Evolutionary conservation across 2,888 invertebrate genomes (phyloP).

Genomic region (Clanis bilineata): DNA sequence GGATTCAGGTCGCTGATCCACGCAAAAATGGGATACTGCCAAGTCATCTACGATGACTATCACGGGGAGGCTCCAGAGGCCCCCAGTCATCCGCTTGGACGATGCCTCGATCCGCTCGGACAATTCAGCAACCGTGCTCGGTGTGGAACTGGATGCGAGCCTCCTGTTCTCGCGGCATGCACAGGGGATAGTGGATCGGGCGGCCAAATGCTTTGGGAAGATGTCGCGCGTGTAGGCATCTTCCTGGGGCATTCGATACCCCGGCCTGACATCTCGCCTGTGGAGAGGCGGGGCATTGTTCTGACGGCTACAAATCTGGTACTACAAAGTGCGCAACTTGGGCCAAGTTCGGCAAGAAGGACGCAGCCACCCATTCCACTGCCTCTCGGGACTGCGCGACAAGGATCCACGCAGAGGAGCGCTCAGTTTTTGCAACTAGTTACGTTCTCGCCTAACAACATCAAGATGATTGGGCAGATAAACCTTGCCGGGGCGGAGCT

Average conservation of each 20-base stretch:
- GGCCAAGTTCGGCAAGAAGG: slow-evolving; percentile 21
- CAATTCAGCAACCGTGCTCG: no score
- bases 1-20: no score
- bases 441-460: background rate
- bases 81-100: no score
- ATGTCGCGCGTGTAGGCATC: slow-evolving; percentile 34
- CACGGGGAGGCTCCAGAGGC: no score
- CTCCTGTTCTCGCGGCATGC: no score
- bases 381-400: slow-evolving; percentile 28
- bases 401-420: slow-evolving; percentile 22
- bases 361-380: slow-evolving; percentile 21
- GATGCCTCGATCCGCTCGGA: no score
- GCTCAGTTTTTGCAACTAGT: background rate
- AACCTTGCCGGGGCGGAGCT: slow-evolving; percentile 28
- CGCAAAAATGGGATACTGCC: no score
- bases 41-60: no score
- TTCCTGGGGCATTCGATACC: slow-evolving; percentile 28
- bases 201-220: slow-evolving; percentile 34
- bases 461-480: slow-evolving; percentile 25
- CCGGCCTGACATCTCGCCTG: slow-evolving; percentile 22
- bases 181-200: no score
- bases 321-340: slow-evolving; percentile 32
- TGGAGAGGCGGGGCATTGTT: slow-evolving; percentile 27
- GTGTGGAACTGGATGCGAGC: no score
- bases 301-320: slow-evolving; percentile 14